Percentiles rank a stretch among this genome's conserved stretches.
These are phyloP conservation scores for Euura lappo DNA, from an alignment of 1,140 invertebrate species.

Conservation along the genomic window DNA sequence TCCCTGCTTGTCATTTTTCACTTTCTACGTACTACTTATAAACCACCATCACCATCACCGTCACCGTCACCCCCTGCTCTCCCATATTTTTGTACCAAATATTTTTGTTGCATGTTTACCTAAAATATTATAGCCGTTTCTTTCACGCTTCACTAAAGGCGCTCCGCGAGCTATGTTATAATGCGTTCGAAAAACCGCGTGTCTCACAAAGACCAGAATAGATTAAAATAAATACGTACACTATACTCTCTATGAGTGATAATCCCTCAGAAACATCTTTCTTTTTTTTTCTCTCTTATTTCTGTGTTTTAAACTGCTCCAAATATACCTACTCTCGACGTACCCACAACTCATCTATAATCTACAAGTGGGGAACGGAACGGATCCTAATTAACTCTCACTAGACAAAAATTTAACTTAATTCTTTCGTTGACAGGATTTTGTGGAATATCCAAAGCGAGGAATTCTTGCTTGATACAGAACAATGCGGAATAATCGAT, in stretches of 20 bases:
- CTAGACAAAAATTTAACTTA: too few species aligned
- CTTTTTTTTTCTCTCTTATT: not conserved
- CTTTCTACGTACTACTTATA: not conserved
- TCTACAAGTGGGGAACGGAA: not conserved
- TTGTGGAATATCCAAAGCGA: too few species aligned
- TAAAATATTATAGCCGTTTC: not conserved
- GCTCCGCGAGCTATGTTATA: not conserved
- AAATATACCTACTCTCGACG: not conserved
- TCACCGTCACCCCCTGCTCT: too few species aligned
- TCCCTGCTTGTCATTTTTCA: slow-evolving; percentile 2
- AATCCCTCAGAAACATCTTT: not conserved
- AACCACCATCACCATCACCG: too few species aligned
- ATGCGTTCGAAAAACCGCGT: not conserved
- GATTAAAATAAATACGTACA: slow-evolving; percentile 41
- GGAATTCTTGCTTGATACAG: too few species aligned
- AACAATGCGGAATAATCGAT: not conserved
- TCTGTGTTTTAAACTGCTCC: not conserved
- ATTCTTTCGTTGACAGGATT: too few species aligned
- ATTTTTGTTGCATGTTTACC: not conserved
- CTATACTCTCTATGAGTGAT: not conserved
- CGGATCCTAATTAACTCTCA: not conserved
- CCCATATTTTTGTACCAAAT: too few species aligned
- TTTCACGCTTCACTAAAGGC: slow-evolving; percentile 4
- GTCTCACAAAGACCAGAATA: slow-evolving; percentile 31
- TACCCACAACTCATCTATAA: not conserved